Percentiles rank a stretch among this genome's conserved stretches.
These are phyloP conservation scores for Pao palembangensis DNA, from an alignment of 2,113 vertebrate species.

Conservation along the genomic window DNA sequence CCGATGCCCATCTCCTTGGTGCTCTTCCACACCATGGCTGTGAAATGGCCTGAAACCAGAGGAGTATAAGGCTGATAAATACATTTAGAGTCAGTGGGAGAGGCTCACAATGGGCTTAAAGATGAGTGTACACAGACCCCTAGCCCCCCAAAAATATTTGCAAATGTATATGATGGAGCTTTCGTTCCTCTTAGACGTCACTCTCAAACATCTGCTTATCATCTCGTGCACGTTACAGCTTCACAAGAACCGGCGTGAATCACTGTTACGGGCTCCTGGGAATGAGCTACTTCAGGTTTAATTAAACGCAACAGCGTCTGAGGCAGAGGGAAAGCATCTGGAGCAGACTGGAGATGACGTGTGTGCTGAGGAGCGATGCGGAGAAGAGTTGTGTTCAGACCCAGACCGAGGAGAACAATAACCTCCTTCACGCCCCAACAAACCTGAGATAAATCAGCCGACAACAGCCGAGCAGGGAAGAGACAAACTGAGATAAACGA, in stretches of 20 bases:
- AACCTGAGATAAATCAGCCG: conserved; percentile 16
- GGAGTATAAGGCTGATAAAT: not conserved
- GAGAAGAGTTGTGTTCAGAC: conserved; percentile 21
- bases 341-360: conserved; percentile 18
- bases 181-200: conserved; percentile 1
- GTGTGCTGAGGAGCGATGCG: conserved; percentile 13
- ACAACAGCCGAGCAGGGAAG: conserved; percentile 7
- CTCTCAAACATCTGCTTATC: not conserved
- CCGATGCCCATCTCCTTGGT: conserved; percentile 90
- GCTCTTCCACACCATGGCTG: conserved; percentile 96
- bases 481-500: conserved; percentile 1
- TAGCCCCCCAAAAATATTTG: conserved; percentile 52
- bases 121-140: conserved; percentile 4
- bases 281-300: conserved; percentile 19
- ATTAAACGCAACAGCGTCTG: conserved; percentile 17
- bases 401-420: conserved; percentile 32
- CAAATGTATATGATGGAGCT: conserved; percentile 10
- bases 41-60: conserved; percentile 89
- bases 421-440: conserved; percentile 12
- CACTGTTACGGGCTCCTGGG: not conserved
- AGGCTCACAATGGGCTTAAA: not conserved
- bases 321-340: conserved; percentile 25
- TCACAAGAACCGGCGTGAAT: conserved; percentile 26
- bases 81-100: not conserved
- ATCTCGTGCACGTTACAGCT: not conserved